Base-by-base conservation (phyloP, 2,888 invertebrate species). In the Dynastes maya region DNA sequence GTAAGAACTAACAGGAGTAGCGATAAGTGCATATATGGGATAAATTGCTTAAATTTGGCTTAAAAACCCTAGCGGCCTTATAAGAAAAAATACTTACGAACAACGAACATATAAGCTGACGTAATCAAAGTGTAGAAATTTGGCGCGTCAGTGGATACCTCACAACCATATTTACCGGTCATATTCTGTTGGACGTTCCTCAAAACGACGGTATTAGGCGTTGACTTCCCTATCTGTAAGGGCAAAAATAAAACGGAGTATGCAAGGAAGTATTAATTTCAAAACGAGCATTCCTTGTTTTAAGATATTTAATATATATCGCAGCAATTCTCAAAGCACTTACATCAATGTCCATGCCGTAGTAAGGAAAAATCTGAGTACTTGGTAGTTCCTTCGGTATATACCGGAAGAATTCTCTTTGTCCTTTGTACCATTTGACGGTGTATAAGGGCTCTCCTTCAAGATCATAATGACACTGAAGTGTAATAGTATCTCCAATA, bases 391-490 rank as follows among this genome's bases (percentile, higher is more conserved):
- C 95, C 86, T 95, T 95, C 2, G 95, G 95, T 82, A 95, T 92
- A 87, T 92, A 95, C 86, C 95, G 91, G 90, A 94, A 95, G 90
- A 95, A 95, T 88, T 95, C 95, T 82, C 93, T 91, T 13, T 91
- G 86, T 5, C 95, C 94, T 83, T 94, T 92, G 90, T 95, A 95
- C 95, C 95, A 95, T 88, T 95, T 95, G 82, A 95, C 94, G 78
- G 94, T 93, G 89, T 95, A 95, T 13, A 95, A 89, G 0, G 92
- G 92, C 84, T 95, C 94, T 68, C 92, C 92, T 87, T 94, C 93
- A 78, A 95, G 89, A 88, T 95, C 93, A 91, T 94, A 95, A 82
- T 91, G 91, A 89, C 95, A 95, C 84, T 93, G 92, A 81, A 95
- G 89, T 63, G 93, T 94, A 70, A 95, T 94, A 0, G 94, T 94